Evolutionary conservation across 2,888 invertebrate genomes (phyloP), one percentile per base, ranked within the genome.

Genomic region (Axea sp.): DNA sequence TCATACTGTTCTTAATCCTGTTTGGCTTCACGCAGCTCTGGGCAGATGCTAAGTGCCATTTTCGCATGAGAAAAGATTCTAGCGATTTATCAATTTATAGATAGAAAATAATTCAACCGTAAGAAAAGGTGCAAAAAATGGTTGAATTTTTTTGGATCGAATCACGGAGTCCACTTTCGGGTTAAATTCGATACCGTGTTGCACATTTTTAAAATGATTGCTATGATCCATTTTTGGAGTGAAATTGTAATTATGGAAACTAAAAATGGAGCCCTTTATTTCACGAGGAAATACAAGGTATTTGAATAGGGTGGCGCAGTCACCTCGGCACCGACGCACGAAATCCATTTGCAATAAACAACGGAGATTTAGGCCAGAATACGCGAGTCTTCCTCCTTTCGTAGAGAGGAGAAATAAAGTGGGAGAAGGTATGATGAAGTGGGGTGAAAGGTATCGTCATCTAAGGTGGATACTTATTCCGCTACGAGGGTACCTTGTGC

Each of bases 271-370:
- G n/a, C n/a, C n/a, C n/a, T n/a, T n/a, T n/a, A n/a, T n/a, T 59
- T 74, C 80, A 81, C 81, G 80, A 80, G 82, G 78, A 83, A 82
- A 83, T 78, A 82, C 81, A 80, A 80, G 81, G 80, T 81, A 83
- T 83, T 82, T 81, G 82, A 83, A 82, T 83, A 80, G 83, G 81
- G 81, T 80, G 78, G 76, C 82, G 77, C 75, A 84, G 78, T 81
- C 80, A 80, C 82, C 78, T 79, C 80, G 81, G 83, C 81, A 81
- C 84, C 83, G 81, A 83, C 82, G 83, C 83, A 84, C 80, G 83
- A 84, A 87, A 87, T 87, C 85, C 87, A 87, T 87, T 87, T 87
- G 87, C 87, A 87, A 87, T 87, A 87, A 87, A 87, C 86, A 87
- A 87, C 86, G 78, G 78, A 85, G 85, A 86, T 87, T 85, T 83